Percentiles rank a stretch among this genome's conserved stretches.
These are phyloP conservation scores for Hydroisotoma schaefferi DNA, from an alignment of 2,888 invertebrate species.

Conservation along the genomic window DNA sequence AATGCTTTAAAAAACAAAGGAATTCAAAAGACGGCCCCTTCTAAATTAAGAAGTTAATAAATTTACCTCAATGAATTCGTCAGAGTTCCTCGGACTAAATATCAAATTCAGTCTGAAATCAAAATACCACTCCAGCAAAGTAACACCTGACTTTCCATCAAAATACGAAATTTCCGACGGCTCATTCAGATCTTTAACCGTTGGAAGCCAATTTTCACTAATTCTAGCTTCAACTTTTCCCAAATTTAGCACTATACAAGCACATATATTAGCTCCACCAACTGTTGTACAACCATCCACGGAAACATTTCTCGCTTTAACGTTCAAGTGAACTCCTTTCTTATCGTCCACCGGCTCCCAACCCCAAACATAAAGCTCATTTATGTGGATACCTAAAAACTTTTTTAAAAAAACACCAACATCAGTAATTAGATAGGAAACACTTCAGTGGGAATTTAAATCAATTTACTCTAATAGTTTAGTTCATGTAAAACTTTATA, in stretches of 20 bases:
- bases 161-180: slow-evolving; percentile 41
- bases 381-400: slow-evolving; percentile 47
- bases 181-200: slow-evolving; percentile 36
- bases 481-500: neutral
- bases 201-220: slow-evolving; percentile 47
- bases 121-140: slow-evolving; percentile 41
- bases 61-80: slow-evolving; percentile 47
- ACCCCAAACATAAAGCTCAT: slow-evolving; percentile 44
- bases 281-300: slow-evolving; percentile 47
- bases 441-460: too few relatives aligned
- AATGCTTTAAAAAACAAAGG: slow-evolving; percentile 37
- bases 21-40: neutral
- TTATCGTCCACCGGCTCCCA: slow-evolving; percentile 45
- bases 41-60: too few relatives aligned
- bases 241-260: slow-evolving; percentile 46
- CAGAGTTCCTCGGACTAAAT: slow-evolving; percentile 47
- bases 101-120: slow-evolving; percentile 46
- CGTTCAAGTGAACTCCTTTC: slow-evolving; percentile 44
- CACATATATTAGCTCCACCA: slow-evolving; percentile 45
- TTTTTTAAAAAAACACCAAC: too few relatives aligned
- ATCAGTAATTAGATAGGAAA: too few relatives aligned
- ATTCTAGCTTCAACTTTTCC: slow-evolving; percentile 40
- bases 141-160: slow-evolving; percentile 40
- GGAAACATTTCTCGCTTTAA: slow-evolving; percentile 40
- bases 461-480: too few relatives aligned